Evolutionary conservation across 2,888 invertebrate genomes (phyloP).

Genomic region (Eristalinus aeneus): DNA sequence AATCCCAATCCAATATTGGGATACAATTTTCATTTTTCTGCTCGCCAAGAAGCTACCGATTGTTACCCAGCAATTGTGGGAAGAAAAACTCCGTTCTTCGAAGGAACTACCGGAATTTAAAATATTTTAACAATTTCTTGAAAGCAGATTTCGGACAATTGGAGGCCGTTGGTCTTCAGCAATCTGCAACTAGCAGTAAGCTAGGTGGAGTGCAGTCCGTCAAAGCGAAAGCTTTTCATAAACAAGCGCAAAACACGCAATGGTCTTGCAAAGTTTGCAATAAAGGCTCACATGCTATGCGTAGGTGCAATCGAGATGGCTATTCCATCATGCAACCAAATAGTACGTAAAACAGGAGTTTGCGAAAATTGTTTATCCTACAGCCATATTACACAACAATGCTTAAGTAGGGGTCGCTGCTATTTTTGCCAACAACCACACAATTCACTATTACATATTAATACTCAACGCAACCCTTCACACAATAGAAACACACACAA

Average conservation of each 20-base stretch:
- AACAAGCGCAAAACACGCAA: neutral
- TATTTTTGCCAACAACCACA: conserved; percentile 2
- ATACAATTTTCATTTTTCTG: neutral
- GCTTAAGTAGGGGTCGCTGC: neutral
- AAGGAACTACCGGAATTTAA: neutral
- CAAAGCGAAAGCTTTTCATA: neutral
- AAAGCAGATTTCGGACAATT: neutral
- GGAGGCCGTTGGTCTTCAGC: neutral
- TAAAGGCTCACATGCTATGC: conserved; percentile 9
- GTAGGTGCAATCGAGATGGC: neutral
- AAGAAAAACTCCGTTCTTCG: conserved; percentile 7
- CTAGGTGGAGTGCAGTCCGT: neutral
- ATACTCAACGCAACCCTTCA: neutral
- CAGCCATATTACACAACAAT: neutral
- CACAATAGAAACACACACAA: too few species aligned
- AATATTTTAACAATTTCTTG: neutral
- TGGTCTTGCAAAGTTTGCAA: conserved; percentile 15
- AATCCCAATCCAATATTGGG: neutral
- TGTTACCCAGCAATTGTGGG: conserved; percentile 25
- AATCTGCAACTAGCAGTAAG: neutral
- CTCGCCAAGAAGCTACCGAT: neutral
- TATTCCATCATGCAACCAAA: neutral
- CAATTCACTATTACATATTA: neutral
- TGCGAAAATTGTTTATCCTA: neutral
- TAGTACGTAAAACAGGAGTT: neutral